Base-by-base conservation (phyloP, 2,888 invertebrate species). In the Aphodius sticticus region DNA sequence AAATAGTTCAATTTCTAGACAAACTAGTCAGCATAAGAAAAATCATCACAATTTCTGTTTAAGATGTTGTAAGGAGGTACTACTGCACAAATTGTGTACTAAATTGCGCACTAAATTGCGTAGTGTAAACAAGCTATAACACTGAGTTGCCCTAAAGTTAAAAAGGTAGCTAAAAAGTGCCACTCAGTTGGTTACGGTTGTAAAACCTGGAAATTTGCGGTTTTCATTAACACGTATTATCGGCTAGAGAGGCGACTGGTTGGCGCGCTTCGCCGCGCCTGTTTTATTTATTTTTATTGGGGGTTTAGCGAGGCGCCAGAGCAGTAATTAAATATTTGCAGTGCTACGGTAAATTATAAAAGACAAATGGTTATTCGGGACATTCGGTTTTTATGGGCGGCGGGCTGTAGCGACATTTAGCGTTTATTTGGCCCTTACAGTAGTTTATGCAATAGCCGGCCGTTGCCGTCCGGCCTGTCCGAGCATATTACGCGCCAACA, bases 301-400 rank as follows among this genome's bases (percentile, higher is more conserved):
- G 53, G 53, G 9, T 53, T 53, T 53, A 53, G 53, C 53, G 53
- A 53, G 53, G 53, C 53, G 53, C 53, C 16, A 74, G 36, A 74
- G 74, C 69, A 76, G 77, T 77, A 79, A 79, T 79, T 79, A 79
- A 79, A 79, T 79, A 79, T 79, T 76, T 77, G 76, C 69, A 38
- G 71, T 76, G 26, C 72, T 70, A 71, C 77, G 38, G 74, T 79
- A 79, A 79, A 79, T 79, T 79, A 79, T 79, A 53, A 74, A 74
- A 79, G 79, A 76, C 78, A 79, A 81, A 81, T 79, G 81, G 79
- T 81, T 81, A 79, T 81, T 81, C 77, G 78, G 81, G 78, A 79
- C 84, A 84, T 85, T 85, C 85, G 85, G 85, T 86, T 86, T 87
- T 87, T 87, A 86, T 85, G 86, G 79, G 53, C 84, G 83, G 74